Conservation (phyloP, 2,797 vertebrate genomes). For the Sphenodon punctatus region DNA sequence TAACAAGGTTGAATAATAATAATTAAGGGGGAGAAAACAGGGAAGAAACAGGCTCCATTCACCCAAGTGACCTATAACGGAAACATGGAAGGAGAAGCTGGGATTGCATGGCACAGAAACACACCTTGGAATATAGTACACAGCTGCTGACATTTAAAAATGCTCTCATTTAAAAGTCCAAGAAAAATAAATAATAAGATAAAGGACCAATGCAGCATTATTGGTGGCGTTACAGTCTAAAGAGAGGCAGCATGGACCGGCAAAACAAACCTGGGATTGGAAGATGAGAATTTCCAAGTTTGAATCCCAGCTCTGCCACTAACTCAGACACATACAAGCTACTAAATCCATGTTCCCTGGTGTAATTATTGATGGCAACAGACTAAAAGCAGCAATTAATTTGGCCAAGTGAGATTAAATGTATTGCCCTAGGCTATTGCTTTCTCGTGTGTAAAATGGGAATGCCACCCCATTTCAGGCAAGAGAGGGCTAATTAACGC, state of each 20-base stretch:
- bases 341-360: background rate
- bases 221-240: background rate
- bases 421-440: background rate
- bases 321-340: background rate
- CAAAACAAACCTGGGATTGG: background rate
- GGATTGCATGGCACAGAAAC: background rate
- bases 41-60: background rate
- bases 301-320: background rate
- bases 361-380: background rate
- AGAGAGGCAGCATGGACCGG: background rate
- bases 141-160: background rate
- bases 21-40: background rate
- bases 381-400: background rate
- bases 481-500: background rate
- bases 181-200: background rate
- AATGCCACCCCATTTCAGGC: background rate
- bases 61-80: background rate
- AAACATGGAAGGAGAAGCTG: accelerated
- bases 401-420: background rate
- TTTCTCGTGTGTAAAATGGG: background rate
- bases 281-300: too few species aligned
- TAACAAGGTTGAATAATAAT: background rate
- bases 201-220: background rate
- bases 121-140: background rate
- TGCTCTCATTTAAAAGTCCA: background rate